Conservation (phyloP, 1,140 invertebrate genomes). For the Lamellibrachia luymesi region DNA sequence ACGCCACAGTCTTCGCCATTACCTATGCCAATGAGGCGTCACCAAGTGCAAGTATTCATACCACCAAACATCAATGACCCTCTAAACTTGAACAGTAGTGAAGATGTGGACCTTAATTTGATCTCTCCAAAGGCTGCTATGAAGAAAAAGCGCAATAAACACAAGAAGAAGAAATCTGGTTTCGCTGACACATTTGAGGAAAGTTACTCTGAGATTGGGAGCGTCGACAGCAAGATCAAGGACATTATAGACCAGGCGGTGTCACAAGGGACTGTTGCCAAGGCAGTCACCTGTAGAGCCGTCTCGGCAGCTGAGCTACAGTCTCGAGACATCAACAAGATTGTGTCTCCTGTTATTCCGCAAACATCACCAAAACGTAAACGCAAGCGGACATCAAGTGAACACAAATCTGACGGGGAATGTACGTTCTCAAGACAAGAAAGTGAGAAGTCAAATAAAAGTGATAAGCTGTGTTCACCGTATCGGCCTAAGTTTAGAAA, state of each 20-base stretch:
- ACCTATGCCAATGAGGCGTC: slow-evolving; percentile 79
- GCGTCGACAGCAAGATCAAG: slow-evolving; percentile 9
- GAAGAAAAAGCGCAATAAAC: slow-evolving; percentile 65
- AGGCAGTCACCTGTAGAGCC: not conserved
- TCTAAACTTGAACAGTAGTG: slow-evolving; percentile 75
- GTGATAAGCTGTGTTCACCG: not conserved
- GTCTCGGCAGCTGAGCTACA: not conserved
- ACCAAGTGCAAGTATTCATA: slow-evolving; percentile 85
- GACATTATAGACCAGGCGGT: not conserved
- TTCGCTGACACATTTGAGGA: slow-evolving; percentile 7
- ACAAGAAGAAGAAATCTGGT: slow-evolving; percentile 52
- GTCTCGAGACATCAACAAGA: slow-evolving; percentile 66
- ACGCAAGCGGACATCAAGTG: not conserved
- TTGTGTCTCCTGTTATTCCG: slow-evolving; percentile 87
- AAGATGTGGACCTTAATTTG: slow-evolving; percentile 68
- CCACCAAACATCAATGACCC: slow-evolving; percentile 90
- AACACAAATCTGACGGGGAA: not conserved
- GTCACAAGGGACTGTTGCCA: not conserved
- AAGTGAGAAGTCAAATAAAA: not conserved
- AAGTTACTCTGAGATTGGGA: slow-evolving; percentile 24
- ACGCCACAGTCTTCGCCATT: slow-evolving; percentile 85
- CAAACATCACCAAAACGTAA: not conserved
- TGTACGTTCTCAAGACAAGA: slow-evolving; percentile 28
- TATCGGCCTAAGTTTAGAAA: slow-evolving; percentile 11
- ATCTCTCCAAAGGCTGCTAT: slow-evolving; percentile 39